Conservation (phyloP, 2,888 invertebrate species). For the Aricia artaxerxes region DNA sequence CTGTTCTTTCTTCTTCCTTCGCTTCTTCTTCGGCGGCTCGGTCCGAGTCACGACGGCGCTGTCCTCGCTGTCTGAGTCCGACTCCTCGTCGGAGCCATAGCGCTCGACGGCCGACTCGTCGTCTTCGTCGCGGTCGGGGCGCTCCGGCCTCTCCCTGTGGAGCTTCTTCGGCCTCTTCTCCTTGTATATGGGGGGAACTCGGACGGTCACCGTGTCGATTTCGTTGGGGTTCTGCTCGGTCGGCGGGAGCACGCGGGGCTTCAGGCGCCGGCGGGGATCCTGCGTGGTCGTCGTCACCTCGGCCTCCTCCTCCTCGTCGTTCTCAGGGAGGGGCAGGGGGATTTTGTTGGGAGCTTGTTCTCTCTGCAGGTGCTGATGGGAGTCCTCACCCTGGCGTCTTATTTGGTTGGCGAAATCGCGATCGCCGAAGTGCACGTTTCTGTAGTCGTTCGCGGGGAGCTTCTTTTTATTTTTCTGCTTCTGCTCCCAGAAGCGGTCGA, state of each 20-base stretch:
- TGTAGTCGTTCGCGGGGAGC: constrained; percentile 60
- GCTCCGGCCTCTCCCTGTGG: constrained; percentile 57
- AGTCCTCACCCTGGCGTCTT: constrained; percentile 47
- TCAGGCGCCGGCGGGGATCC: constrained; percentile 63
- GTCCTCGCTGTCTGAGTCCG: constrained; percentile 58
- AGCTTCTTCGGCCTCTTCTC: constrained; percentile 71
- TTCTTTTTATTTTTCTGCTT: constrained; percentile 53
- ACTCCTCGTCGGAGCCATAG: constrained; percentile 43
- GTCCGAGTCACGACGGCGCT: constrained; percentile 52
- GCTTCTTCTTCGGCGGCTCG: constrained; percentile 57
- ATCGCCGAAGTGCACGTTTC: constrained; percentile 71
- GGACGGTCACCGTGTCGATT: constrained; percentile 75
- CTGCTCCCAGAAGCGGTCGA: constrained; percentile 70
- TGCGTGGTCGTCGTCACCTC: constrained; percentile 72
- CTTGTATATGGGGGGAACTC: constrained; percentile 73
- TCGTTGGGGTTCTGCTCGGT: constrained; percentile 74
- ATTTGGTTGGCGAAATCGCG: constrained; percentile 54
- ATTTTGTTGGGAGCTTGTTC: constrained; percentile 52
- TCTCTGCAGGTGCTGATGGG: constrained; percentile 55
- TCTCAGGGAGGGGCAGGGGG: constrained; percentile 47
- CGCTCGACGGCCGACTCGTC: constrained; percentile 45
- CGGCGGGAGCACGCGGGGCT: constrained; percentile 71
- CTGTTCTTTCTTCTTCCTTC: constrained; percentile 60
- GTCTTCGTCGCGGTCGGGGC: constrained; percentile 51
- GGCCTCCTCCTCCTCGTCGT: constrained; percentile 57